phyloP scores from a whole-genome alignment of 2,888 invertebrate genomes.

The Abrostola tripartita region DNA sequence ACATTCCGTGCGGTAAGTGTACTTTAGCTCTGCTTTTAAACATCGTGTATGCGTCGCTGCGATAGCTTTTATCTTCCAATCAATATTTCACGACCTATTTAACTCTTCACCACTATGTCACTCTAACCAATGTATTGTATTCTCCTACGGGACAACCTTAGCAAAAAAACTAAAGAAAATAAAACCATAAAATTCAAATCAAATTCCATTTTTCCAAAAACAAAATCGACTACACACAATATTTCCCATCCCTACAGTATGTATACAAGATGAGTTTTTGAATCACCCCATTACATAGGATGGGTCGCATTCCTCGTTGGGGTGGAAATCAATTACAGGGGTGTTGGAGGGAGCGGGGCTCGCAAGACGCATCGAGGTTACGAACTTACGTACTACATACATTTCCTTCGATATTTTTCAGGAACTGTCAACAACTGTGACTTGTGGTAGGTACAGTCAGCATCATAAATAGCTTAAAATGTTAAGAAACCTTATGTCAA shows the following conservation, averaged over 20 bases:
- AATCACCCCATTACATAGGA: conserved; percentile 66
- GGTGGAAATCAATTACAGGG: conserved; percentile 74
- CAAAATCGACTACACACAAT: conserved; percentile 47
- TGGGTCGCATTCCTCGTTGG: conserved; percentile 65
- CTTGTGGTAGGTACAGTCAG: too few relatives aligned
- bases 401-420: conserved; percentile 53
- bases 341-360: conserved; percentile 31
- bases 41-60: too few relatives aligned
- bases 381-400: conserved; percentile 49
- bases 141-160: too few relatives aligned
- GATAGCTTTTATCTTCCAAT: too few relatives aligned
- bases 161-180: too few relatives aligned
- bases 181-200: neutral
- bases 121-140: too few relatives aligned
- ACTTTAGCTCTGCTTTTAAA: too few relatives aligned
- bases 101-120: too few relatives aligned
- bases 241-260: conserved; percentile 48
- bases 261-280: conserved; percentile 71
- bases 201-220: conserved; percentile 2
- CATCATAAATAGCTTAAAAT: too few relatives aligned
- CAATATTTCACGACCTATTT: too few relatives aligned
- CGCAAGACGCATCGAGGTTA: conserved; percentile 53
- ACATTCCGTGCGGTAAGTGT: too few relatives aligned
- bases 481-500: too few relatives aligned
- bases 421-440: conserved; percentile 29